Evolutionary conservation across 2,888 invertebrate genomes (phyloP).

Genomic region (Hypena proboscidalis): DNA sequence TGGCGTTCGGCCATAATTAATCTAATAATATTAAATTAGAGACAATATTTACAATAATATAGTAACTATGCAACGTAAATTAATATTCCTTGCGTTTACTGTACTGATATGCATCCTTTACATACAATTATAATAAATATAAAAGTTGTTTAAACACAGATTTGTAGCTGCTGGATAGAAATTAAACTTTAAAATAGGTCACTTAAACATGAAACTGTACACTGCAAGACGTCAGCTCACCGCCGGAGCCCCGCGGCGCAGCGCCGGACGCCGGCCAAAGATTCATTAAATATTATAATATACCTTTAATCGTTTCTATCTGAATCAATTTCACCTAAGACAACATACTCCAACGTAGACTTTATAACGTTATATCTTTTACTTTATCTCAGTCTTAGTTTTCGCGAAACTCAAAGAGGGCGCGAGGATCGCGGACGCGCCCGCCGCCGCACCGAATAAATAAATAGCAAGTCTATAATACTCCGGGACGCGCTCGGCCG

Average conservation of each 20-base stretch:
- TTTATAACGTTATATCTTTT: conserved; percentile 81
- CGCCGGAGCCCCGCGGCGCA: conserved; percentile 21
- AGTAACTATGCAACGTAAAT: conserved; percentile 81
- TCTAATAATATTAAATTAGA: conserved; percentile 82
- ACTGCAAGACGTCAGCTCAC: conserved; percentile 72
- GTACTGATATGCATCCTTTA: conserved; percentile 82
- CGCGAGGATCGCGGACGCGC: conserved; percentile 67
- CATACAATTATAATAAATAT: conserved; percentile 76
- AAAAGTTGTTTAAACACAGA: conserved; percentile 85
- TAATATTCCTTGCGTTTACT: conserved; percentile 77
- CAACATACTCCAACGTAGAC: conserved; percentile 81
- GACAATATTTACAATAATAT: conserved; percentile 83
- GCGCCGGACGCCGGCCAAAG: conserved; percentile 49
- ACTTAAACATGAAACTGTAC: conserved; percentile 78
- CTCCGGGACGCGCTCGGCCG: conserved; percentile 72
- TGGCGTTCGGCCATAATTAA: conserved; percentile 73
- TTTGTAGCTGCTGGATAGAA: conserved; percentile 79
- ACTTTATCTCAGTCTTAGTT: conserved; percentile 84
- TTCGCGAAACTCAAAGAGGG: conserved; percentile 80
- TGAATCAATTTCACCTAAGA: conserved; percentile 84
- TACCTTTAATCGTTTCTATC: conserved; percentile 81
- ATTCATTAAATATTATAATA: conserved; percentile 80
- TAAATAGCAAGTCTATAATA: conserved; percentile 83
- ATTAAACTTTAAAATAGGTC: conserved; percentile 75
- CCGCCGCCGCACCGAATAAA: conserved; percentile 69